Conservation (phyloP, 1,140 invertebrate genomes). For the Cydia fagiglandana region DNA sequence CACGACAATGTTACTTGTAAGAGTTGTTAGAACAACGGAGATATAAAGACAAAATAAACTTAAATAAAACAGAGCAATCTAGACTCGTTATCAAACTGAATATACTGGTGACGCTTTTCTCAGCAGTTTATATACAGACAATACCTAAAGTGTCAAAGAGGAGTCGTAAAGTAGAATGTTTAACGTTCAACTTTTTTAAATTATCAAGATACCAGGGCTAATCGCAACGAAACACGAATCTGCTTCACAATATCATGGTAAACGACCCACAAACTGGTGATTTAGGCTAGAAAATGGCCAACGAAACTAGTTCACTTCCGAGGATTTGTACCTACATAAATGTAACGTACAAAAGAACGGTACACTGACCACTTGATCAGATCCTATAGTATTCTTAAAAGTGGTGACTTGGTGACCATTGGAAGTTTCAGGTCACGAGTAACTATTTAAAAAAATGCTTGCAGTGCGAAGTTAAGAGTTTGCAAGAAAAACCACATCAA, state of each 20-base stretch:
- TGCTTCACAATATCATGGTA: neutral
- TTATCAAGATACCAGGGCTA: neutral
- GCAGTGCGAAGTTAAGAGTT: neutral
- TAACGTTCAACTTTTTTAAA: neutral
- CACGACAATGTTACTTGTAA: neutral
- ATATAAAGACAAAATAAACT: slow-evolving; percentile 15
- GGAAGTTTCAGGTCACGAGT: neutral
- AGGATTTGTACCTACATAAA: neutral
- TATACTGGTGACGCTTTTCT: neutral
- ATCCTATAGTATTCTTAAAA: too few species aligned
- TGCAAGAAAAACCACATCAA: neutral
- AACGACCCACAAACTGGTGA: neutral
- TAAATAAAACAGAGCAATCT: neutral
- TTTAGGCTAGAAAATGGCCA: slow-evolving; percentile 3
- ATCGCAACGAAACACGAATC: neutral
- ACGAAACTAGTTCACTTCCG: neutral
- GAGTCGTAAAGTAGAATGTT: neutral
- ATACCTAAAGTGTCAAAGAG: neutral
- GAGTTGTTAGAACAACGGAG: slow-evolving; percentile 11
- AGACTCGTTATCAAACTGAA: neutral
- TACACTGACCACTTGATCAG: too few species aligned
- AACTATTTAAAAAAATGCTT: neutral
- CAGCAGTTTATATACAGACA: neutral
- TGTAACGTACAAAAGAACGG: too few species aligned
- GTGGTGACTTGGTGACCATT: too few species aligned